Evolutionary conservation across 2,113 vertebrate genomes (phyloP), one percentile per base, ranked within the genome.

Genomic region (Laterallus jamaicensis): DNA sequence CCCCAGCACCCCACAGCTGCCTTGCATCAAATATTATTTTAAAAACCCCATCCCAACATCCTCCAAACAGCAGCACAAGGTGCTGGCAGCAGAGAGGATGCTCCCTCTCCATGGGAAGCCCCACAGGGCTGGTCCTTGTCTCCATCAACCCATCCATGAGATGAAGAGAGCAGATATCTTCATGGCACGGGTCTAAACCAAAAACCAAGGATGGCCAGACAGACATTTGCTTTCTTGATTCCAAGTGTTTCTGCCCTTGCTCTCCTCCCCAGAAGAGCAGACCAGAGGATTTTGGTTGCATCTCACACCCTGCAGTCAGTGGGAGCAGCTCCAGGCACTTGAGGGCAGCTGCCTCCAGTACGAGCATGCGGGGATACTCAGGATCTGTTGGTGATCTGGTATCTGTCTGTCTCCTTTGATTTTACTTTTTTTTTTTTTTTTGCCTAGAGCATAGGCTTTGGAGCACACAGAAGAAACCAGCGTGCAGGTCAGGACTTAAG

Each of bases 401-500:
- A 64, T 88, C 74, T 91, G 29, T 73, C 94, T 21, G 37, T 10
- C 42, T 60, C 56, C 81, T 89, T 91, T 75, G 87, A 92, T 91
- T 93, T 88, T 54, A n/a, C 58, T 54, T 26, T 52, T 25, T 24
- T 50, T 50, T 50, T 52, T 63, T 88, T 92, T 76, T 54, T 67
- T 73, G 81, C 85, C 78, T 83, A 58, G 25, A 87, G 86, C 69
- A 70, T 55, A 86, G 79, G 90, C 91, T 94, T 90, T 86, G 86
- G 85, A 86, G 91, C 75, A 73, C 90, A 54, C 75, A 79, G 92
- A 96, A 96, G 76, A 97, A 97, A 97, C 92, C 95, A 88, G 86
- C 13, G 91, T 75, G 95, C 82, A 95, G 97, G 98, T 97, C 88
- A 93, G 96, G 97, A 97, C 96, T 98, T 98, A 97, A 82, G 95